phyloP scores from a whole-genome alignment of 2,797 vertebrate species.

The Antrozous pallidus region DNA sequence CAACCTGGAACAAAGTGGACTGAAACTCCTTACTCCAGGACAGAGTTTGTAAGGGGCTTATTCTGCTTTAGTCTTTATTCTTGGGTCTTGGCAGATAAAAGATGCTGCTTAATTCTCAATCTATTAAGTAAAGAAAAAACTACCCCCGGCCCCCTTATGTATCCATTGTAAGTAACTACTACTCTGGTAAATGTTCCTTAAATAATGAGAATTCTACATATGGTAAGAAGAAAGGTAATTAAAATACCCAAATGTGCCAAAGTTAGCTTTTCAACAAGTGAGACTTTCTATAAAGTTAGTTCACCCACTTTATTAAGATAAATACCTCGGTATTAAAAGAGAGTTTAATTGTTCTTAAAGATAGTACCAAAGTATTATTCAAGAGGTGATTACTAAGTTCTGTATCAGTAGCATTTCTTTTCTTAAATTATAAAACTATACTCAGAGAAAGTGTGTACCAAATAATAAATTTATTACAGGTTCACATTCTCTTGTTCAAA shows the following conservation, averaged over 20 bases:
- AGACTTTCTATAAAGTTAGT: not conserved
- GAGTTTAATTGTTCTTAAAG: not conserved
- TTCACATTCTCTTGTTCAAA: not conserved
- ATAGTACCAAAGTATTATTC: not conserved
- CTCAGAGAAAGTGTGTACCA: not conserved
- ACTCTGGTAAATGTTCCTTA: not conserved
- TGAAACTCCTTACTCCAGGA: not conserved
- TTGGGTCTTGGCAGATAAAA: not conserved
- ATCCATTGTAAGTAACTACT: not conserved
- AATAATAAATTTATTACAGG: not conserved
- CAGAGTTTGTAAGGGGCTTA: not conserved
- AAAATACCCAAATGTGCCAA: not conserved
- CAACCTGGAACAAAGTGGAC: not conserved
- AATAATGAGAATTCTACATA: not conserved
- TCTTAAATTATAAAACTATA: not conserved
- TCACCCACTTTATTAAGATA: not conserved
- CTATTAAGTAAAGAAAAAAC: not conserved
- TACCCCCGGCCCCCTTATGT: not conserved
- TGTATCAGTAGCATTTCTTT: not conserved
- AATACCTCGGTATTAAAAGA: not conserved
- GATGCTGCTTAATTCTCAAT: not conserved
- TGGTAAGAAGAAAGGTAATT: not conserved
- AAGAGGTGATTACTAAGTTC: not conserved
- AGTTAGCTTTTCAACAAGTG: not conserved
- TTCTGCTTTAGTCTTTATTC: slow-evolving; percentile 10